Base-by-base conservation (phyloP, 2,797 vertebrate genomes). In the Chloroceryle amazona region DNA sequence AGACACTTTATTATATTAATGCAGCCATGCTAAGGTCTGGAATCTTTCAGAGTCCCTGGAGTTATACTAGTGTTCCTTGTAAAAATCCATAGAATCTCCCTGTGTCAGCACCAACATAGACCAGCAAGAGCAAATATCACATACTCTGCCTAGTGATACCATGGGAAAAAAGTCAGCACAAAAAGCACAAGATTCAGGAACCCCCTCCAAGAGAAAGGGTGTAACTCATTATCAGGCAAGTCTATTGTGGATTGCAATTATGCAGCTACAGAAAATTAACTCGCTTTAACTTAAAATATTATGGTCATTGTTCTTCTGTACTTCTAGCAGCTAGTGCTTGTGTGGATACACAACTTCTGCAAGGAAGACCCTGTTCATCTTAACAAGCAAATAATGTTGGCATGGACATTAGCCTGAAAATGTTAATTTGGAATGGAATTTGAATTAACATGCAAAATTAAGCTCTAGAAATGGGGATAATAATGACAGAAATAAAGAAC, bases 111-210 rank as follows among this genome's bases (percentile, higher is more conserved):
- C 66, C 91, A 91, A 61, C 51, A 42, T 1, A 70, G 89, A 74
- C 19, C 35, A 96, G 86, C 35, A 70, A 79, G 74, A 84, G 20
- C 52, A 89, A 95, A 92, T 91, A 93, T 91, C 94, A 96, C 86
- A 89, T 96, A 79, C 71, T 91, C 92, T 91, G 92, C 89, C 63
- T 65, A 66, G 94, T 74, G 87, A 97, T 75, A 95, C 84, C 92
- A 96, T 97, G 91, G 92, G 96, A 96, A 96, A 98, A 97, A 98
- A 93, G 86, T 75, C 71, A 87, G 84, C 82, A 98, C 95, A 97
- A 97, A 97, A 97, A 97, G 83, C 83, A 95, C 81, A 87, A 91
- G 89, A 96, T 88, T 92, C 93, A 81, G 78, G 88, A 95, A 86
- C 49, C 39, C 55, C 49, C 89, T 97, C 87, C 87, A 94, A 96